Evolutionary conservation across 2,888 invertebrate species (phyloP).

Genomic region (Ceraclea dissimilis): DNA sequence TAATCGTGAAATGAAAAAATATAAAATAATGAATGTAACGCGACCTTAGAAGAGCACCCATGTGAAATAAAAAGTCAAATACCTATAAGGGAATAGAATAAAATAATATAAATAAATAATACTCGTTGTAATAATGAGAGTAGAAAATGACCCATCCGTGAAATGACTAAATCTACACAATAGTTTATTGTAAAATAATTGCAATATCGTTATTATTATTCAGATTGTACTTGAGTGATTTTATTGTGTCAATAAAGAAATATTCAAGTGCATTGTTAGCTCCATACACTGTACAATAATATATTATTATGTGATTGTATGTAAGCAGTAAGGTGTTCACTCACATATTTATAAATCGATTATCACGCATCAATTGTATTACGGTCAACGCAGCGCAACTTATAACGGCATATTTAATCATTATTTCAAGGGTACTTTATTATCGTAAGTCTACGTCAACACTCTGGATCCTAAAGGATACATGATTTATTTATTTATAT

Average conservation of each 20-base stretch:
- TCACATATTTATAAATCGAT: constrained; percentile 17
- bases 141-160: constrained; percentile 18
- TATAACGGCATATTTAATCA: too few relatives aligned
- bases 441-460: too few relatives aligned
- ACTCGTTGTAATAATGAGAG: neutral
- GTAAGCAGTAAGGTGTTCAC: constrained; percentile 2
- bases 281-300: neutral
- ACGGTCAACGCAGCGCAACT: neutral
- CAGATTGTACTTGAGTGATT: neutral
- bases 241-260: constrained; percentile 1
- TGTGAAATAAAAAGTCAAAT: constrained; percentile 1
- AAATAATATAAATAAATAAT: constrained; percentile 1
- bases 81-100: neutral
- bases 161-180: constrained; percentile 14
- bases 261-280: neutral
- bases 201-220: constrained; percentile 20
- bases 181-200: constrained; percentile 16
- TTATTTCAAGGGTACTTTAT: too few relatives aligned
- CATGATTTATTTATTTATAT: too few relatives aligned
- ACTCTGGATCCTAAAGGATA: too few relatives aligned
- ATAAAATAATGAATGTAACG: neutral
- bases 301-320: too few relatives aligned
- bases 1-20: too few relatives aligned
- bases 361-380: constrained; percentile 7
- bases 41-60: neutral